phyloP scores from a whole-genome alignment of 2,113 vertebrate genomes.

The Struthio camelus region DNA sequence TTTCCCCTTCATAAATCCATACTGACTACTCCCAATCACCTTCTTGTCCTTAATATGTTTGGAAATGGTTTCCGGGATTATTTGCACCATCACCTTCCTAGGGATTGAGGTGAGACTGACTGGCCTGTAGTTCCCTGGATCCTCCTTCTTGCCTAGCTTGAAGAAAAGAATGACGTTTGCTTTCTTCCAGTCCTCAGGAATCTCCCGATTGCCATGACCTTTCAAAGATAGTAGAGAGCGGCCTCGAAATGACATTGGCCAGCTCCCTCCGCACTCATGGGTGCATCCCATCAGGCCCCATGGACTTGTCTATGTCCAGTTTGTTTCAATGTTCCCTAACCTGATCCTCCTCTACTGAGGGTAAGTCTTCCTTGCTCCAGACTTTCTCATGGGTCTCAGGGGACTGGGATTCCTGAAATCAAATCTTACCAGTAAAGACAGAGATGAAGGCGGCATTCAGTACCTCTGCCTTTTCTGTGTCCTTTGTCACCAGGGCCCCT shows the following conservation, averaged over 20 bases:
- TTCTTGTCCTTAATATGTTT: neutral
- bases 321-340: neutral
- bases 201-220: no score
- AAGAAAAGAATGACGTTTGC: no score
- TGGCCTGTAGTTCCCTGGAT: no score
- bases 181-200: no score
- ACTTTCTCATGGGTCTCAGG: neutral
- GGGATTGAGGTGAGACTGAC: no score
- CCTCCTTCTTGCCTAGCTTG: no score
- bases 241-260: neutral
- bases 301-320: neutral
- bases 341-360: neutral
- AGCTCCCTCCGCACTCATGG: no score
- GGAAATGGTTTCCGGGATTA: neutral
- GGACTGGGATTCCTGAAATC: neutral
- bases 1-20: neutral
- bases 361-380: neutral
- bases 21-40: neutral
- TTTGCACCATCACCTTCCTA: neutral
- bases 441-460: no score
- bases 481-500: no score
- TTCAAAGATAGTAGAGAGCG: no score
- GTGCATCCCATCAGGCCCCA: neutral
- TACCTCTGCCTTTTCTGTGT: no score
- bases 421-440: neutral